Percentiles rank a stretch among this genome's conserved stretches.
Conservation (phyloP, 2,888 invertebrate genomes). For the Stenolophus ochropezus region DNA sequence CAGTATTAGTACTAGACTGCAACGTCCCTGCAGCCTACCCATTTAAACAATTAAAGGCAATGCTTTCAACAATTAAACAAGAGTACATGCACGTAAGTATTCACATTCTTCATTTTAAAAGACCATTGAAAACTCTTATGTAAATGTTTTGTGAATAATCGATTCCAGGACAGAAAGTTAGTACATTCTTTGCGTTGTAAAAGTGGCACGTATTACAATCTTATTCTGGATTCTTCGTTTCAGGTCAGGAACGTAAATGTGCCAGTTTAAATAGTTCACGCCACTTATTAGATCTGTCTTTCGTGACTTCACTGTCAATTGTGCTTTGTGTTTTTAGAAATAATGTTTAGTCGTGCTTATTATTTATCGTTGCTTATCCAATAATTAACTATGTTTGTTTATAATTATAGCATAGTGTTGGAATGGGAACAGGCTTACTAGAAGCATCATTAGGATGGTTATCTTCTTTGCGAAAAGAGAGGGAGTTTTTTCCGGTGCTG, state of each 20-base stretch:
- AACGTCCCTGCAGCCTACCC: conserved; percentile 78
- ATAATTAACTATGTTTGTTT: no score
- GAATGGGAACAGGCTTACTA: conserved; percentile 76
- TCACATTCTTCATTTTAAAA: background rate
- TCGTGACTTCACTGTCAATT: conserved; percentile 52
- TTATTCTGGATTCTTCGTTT: conserved; percentile 57
- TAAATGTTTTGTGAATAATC: conserved; percentile 41
- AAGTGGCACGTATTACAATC: conserved; percentile 58
- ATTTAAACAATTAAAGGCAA: conserved; percentile 77
- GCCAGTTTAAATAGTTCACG: conserved; percentile 44
- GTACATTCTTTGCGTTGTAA: conserved; percentile 55
- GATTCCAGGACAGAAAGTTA: conserved; percentile 57
- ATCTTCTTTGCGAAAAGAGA: conserved; percentile 74
- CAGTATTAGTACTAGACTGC: conserved; percentile 78
- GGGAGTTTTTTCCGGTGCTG: conserved; percentile 78
- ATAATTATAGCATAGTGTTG: conserved; percentile 69
- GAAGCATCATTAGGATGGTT: conserved; percentile 76
- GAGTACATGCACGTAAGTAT: conserved; percentile 74
- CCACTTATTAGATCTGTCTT: conserved; percentile 53
- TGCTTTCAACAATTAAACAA: conserved; percentile 74
- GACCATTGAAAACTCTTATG: conserved; percentile 1
- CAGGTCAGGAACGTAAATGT: conserved; percentile 54
- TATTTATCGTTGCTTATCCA: no score
- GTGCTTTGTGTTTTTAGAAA: conserved; percentile 49
- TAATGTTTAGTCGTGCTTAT: conserved; percentile 29